phyloP scores from a whole-genome alignment of 2,888 invertebrate genomes.

The Ceratothoa steindachneri region DNA sequence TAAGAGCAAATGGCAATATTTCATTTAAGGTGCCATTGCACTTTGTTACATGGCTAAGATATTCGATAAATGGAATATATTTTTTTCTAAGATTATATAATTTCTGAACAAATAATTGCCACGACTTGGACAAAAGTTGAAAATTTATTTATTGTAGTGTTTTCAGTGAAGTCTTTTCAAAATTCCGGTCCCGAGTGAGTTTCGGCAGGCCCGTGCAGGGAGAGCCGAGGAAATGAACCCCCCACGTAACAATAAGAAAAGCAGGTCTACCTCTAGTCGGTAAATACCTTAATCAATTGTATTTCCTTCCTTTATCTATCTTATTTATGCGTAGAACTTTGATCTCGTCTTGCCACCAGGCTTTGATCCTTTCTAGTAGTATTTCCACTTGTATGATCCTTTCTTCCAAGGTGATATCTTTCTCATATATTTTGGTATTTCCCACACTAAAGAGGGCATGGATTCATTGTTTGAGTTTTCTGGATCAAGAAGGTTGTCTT shows the following conservation, averaged over 20 bases:
- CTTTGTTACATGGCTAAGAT: conserved; percentile 10
- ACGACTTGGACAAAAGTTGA: neutral
- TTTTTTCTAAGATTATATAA: conserved; percentile 17
- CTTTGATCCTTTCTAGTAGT: too few relatives aligned
- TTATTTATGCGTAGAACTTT: too few relatives aligned
- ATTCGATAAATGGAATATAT: conserved; percentile 27
- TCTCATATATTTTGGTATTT: too few relatives aligned
- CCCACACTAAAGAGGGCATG: too few relatives aligned
- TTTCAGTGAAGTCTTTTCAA: conserved; percentile 36
- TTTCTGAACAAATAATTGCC: neutral
- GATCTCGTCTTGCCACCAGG: too few relatives aligned
- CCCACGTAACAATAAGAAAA: conserved; percentile 22
- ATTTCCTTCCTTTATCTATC: too few relatives aligned
- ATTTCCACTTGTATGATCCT: too few relatives aligned
- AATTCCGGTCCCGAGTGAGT: conserved; percentile 46
- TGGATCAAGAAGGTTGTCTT: too few relatives aligned
- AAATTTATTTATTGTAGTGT: conserved; percentile 20
- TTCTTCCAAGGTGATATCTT: too few relatives aligned
- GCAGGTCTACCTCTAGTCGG: conserved; percentile 35
- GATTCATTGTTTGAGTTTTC: too few relatives aligned
- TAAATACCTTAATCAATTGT: neutral
- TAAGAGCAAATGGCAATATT: conserved; percentile 17
- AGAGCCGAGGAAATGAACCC: conserved; percentile 40
- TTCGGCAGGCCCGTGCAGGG: conserved; percentile 45
- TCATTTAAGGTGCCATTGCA: conserved; percentile 44